Base-by-base conservation (phyloP, 2,888 invertebrate genomes). In the Aphidius colemani region DNA sequence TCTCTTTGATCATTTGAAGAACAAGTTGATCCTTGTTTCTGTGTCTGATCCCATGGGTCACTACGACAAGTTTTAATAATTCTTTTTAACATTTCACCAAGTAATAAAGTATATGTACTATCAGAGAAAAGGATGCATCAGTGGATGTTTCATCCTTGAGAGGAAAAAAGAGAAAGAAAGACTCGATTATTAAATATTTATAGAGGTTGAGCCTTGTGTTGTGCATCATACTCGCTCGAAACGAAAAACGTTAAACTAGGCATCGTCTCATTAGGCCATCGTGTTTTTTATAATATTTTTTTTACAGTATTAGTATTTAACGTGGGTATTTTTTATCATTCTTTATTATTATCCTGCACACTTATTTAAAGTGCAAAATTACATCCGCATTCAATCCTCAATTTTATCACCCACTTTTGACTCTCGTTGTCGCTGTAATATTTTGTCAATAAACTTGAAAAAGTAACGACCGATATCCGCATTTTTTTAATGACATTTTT, bases 41-140 rank as follows among this genome's bases (percentile, higher is more conserved):
- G 64, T 44, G 44, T 7, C 69, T 71, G 70, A 69, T 68, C 65
- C 66, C 59, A 44, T 57, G 48, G 58, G 43, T 18, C 58, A 66
- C 62, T 61, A 65, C 69, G 70, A 69, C 67, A 55, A 61, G 69
- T 68, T 74, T 76, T 72, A 75, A 76, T 76, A 74, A 77, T 78
- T 78, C 74, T 75, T 77, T 77, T 74, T 76, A 75, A 70, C 70
- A 63, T 67, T 66, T 58, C 8, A 43, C 60, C 66, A 44, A 59
- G 56, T 48, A 13, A 59, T 50, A 61, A 51, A 41, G 41, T 45
- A 53, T 53, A 13, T 18, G 51, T 53, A 40, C 49, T 48, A 41
- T 49, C 40, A 43, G 30, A 30, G 30, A 30, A 30, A 49, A 57
- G 18, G 40, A 57, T 40, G 59, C 44, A 30, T 40, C 48, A 57